Evolutionary conservation across 2,113 vertebrate species (phyloP).

Genomic region (Sinosuthora webbiana): DNA sequence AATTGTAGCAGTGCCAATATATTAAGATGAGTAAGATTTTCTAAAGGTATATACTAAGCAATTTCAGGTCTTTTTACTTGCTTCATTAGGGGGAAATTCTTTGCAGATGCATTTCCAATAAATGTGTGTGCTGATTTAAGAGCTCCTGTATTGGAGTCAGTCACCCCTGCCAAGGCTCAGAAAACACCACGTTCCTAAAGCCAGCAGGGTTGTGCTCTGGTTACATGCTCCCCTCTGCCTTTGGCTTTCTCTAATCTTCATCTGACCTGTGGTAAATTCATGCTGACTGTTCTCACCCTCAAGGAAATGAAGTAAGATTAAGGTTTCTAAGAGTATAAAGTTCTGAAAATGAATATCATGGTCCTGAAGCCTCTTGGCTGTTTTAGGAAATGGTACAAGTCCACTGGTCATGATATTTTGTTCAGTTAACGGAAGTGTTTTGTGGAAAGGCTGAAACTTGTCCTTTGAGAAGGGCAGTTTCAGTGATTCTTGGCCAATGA

Average conservation of each 20-base stretch:
- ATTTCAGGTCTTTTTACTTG: constrained; percentile 55
- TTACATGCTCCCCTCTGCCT: not conserved
- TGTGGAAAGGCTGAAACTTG: not conserved
- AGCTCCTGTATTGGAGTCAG: not conserved
- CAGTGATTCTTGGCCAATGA: not conserved
- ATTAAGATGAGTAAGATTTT: constrained; percentile 57
- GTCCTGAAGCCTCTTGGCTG: not conserved
- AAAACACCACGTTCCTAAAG: not conserved
- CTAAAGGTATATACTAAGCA: constrained; percentile 57
- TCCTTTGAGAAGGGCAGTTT: not conserved
- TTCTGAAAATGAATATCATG: not conserved
- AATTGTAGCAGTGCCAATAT: constrained; percentile 64
- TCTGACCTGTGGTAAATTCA: constrained; percentile 38
- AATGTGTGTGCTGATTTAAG: not conserved
- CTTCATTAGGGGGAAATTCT: constrained; percentile 57
- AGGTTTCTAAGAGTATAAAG: not conserved
- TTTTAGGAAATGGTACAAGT: not conserved
- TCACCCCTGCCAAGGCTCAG: constrained; percentile 26
- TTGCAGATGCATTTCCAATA: constrained; percentile 47
- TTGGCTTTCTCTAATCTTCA: constrained; percentile 12
- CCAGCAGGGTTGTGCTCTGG: not conserved
- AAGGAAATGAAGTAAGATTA: constrained; percentile 32
- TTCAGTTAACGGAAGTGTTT: not conserved
- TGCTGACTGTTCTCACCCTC: constrained; percentile 15
- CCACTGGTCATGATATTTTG: not conserved